phyloP scores from a whole-genome alignment of 2,797 vertebrate genomes.

The Peromyscus melanophrys region DNA sequence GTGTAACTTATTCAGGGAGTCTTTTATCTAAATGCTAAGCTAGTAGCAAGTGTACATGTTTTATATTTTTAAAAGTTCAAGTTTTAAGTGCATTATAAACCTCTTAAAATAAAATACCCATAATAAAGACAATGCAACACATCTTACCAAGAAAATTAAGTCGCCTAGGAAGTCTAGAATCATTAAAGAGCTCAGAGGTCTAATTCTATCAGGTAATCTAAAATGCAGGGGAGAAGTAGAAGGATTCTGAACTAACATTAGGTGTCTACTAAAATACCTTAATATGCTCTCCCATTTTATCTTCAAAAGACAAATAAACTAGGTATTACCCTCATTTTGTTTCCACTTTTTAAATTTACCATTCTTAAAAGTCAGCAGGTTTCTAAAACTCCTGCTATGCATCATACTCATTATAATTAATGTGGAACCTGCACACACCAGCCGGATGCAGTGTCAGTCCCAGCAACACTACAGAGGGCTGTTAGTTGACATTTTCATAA shows the following conservation, averaged over 20 bases:
- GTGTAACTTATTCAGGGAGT: conserved; percentile 57
- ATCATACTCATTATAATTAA: neutral
- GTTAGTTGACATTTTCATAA: conserved; percentile 3
- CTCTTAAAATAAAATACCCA: conserved; percentile 51
- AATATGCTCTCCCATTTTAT: neutral
- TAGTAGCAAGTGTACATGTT: conserved; percentile 39
- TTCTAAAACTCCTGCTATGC: conserved; percentile 8
- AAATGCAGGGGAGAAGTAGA: neutral
- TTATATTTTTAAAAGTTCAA: conserved; percentile 48
- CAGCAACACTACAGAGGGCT: neutral
- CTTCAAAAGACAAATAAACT: neutral
- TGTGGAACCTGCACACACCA: neutral
- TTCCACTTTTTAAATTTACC: conserved; percentile 5
- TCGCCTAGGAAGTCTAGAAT: conserved; percentile 16
- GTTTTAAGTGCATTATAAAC: conserved; percentile 51
- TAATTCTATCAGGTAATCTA: conserved; percentile 11
- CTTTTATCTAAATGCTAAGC: conserved; percentile 16
- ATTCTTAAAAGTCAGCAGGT: neutral
- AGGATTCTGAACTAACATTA: neutral
- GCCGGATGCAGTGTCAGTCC: neutral
- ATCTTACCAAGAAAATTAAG: conserved; percentile 50
- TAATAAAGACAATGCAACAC: conserved; percentile 34
- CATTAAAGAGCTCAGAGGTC: neutral
- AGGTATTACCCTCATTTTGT: conserved; percentile 18
- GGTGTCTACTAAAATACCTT: neutral